Conservation (phyloP, 2,797 vertebrate species). For the Galagoides demidoff region DNA sequence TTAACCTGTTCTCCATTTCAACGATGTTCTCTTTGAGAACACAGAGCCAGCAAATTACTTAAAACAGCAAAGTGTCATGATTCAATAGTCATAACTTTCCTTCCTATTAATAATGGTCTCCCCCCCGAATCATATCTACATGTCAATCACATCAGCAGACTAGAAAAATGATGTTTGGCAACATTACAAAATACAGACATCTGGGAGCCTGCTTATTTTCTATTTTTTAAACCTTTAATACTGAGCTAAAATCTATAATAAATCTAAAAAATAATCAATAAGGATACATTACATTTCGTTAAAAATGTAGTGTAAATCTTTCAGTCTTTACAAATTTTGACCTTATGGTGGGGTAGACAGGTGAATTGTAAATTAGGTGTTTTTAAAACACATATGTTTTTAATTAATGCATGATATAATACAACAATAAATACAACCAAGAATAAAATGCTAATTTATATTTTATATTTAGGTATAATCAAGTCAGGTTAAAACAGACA, state of each 20-base stretch:
- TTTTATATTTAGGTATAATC: conserved; percentile 90
- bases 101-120: conserved; percentile 84
- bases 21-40: conserved; percentile 72
- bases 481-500: conserved; percentile 87
- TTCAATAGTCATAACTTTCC: conserved; percentile 87
- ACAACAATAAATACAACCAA: conserved; percentile 88
- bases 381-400: conserved; percentile 83
- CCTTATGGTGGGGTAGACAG: conserved; percentile 63
- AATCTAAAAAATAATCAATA: conserved; percentile 85
- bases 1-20: conserved; percentile 77
- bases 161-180: conserved; percentile 85
- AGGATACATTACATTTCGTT: conserved; percentile 78
- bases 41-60: conserved; percentile 85
- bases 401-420: conserved; percentile 83
- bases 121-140: conserved; percentile 81
- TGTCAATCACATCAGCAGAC: conserved; percentile 84
- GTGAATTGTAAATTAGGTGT: conserved; percentile 78
- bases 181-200: conserved; percentile 72
- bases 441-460: conserved; percentile 89
- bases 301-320: conserved; percentile 81
- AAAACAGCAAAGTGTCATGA: conserved; percentile 79
- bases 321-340: conserved; percentile 75
- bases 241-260: conserved; percentile 84
- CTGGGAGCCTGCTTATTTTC: conserved; percentile 82
- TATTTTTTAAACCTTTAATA: conserved; percentile 81